Conservation (phyloP, 2,888 invertebrate genomes). For the Polydrusus tereticollis region DNA sequence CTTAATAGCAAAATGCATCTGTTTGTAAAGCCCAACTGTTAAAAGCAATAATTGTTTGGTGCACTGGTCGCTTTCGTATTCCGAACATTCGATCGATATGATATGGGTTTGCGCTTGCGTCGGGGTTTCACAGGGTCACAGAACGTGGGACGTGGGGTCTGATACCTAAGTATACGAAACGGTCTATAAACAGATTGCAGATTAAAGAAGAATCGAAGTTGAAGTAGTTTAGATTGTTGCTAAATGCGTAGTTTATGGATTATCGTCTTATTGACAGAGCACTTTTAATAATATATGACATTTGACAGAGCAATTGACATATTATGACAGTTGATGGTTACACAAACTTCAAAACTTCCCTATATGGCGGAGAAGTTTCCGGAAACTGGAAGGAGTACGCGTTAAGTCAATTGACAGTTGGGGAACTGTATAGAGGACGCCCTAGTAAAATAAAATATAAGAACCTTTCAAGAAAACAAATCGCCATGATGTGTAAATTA, state of each 20-base stretch:
- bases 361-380: no score
- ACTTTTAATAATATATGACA: no score
- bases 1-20: slow-evolving; percentile 44
- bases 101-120: slow-evolving; percentile 57
- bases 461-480: no score
- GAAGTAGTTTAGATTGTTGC: slow-evolving; percentile 13
- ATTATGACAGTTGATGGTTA: no score
- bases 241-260: neutral
- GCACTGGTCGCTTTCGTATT: slow-evolving; percentile 52
- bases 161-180: slow-evolving; percentile 27
- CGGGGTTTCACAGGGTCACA: slow-evolving; percentile 59
- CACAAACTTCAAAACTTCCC: no score
- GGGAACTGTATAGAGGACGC: no score
- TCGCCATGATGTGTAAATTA: no score
- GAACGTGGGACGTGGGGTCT: slow-evolving; percentile 53
- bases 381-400: no score
- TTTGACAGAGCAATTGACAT: no score
- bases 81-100: slow-evolving; percentile 60
- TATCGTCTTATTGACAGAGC: no score
- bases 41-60: slow-evolving; percentile 50
- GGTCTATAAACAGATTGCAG: neutral
- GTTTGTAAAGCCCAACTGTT: slow-evolving; percentile 35
- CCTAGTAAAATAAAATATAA: no score
- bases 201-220: neutral
- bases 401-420: no score